These are phyloP conservation scores for Cheilosia scutellata DNA, from an alignment of 2,888 invertebrate species.

Conservation along the genomic window DNA sequence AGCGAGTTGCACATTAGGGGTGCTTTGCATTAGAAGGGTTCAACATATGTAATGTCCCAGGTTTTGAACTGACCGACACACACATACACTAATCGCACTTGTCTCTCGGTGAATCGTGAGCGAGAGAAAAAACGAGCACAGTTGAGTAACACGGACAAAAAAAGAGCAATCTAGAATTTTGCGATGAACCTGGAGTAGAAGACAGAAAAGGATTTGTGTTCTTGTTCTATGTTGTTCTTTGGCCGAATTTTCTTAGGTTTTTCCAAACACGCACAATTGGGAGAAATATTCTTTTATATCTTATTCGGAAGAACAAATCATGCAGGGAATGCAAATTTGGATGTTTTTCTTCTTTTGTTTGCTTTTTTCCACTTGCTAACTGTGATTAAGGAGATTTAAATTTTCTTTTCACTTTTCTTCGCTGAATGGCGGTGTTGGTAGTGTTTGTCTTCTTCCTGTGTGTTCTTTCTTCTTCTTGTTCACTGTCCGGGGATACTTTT, in stretches of 20 bases:
- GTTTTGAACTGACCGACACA: constrained; percentile 1
- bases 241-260: background rate
- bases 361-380: background rate
- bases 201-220: constrained; percentile 15
- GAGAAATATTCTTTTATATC: no score
- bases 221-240: background rate
- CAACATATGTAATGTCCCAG: constrained; percentile 28
- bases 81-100: background rate
- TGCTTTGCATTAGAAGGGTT: constrained; percentile 29
- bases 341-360: background rate
- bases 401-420: constrained; percentile 57
- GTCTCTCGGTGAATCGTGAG: background rate
- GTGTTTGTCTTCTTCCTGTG: constrained; percentile 51
- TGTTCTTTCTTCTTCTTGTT: constrained; percentile 52
- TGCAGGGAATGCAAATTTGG: constrained; percentile 1
- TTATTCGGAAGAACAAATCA: background rate
- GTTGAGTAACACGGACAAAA: constrained; percentile 1
- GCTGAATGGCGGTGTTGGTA: constrained; percentile 49
- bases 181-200: constrained; percentile 8
- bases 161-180: constrained; percentile 14
- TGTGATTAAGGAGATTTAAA: background rate
- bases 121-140: constrained; percentile 4
- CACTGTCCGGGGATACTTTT: constrained; percentile 72
- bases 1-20: constrained; percentile 17
- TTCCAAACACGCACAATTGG: background rate